These are phyloP conservation scores for Stylophora pistillata DNA, from an alignment of 64 coral and sea anemone genomes.

Conservation along the genomic window DNA sequence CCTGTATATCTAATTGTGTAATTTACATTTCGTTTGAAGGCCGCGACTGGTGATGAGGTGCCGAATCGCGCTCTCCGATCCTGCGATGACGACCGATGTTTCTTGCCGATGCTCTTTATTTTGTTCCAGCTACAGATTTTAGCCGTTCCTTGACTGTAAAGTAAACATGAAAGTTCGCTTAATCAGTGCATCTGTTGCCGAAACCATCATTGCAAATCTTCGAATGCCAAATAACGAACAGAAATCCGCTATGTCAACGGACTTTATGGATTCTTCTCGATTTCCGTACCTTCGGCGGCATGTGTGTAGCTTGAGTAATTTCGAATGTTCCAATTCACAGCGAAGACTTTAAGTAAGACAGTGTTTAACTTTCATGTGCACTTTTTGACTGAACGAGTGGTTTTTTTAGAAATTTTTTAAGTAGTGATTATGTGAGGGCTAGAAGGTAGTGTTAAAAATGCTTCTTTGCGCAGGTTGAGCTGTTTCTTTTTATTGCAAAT, in stretches of 20 bases:
- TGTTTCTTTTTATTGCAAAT: conserved; percentile 33
- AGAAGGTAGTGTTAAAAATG: background rate
- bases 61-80: background rate
- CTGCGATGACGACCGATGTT: background rate
- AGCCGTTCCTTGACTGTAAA: background rate
- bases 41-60: conserved; percentile 39
- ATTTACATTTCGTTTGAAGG: conserved; percentile 44
- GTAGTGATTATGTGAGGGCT: background rate
- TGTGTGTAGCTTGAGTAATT: background rate
- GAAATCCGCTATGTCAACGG: background rate
- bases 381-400: background rate
- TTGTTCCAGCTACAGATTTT: background rate
- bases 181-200: background rate
- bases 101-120: background rate
- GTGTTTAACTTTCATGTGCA: background rate
- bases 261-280: background rate
- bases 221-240: background rate
- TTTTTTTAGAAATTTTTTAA: conserved; percentile 8
- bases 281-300: background rate
- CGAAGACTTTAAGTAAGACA: too few relatives aligned
- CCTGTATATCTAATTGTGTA: conserved; percentile 24
- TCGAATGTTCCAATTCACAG: background rate
- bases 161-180: background rate
- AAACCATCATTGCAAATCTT: background rate
- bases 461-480: background rate